Conservation (phyloP, 2,797 vertebrate genomes). For the Sebastes diaconus region DNA sequence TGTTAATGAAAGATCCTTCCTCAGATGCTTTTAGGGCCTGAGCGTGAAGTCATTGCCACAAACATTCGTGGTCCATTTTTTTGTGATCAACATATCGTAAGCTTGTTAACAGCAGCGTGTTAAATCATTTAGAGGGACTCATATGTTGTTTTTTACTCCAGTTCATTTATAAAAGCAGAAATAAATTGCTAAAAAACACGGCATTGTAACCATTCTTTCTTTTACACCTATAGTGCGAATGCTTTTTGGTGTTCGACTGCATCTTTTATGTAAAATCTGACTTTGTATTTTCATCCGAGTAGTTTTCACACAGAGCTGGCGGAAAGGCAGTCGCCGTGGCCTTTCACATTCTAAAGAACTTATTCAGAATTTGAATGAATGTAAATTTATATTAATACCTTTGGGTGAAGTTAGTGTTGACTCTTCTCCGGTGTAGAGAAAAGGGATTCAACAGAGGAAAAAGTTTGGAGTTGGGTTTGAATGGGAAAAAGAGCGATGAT, state of each 20-base stretch:
- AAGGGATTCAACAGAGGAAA: neutral
- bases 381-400: neutral
- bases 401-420: neutral
- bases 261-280: neutral
- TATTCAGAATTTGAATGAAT: neutral
- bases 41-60: neutral
- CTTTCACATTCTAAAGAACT: neutral
- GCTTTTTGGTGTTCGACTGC: neutral
- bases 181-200: neutral
- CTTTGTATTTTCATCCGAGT: neutral
- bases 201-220: neutral
- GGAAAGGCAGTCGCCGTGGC: neutral
- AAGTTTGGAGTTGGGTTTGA: neutral
- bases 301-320: neutral
- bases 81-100: accelerated
- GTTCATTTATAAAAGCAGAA: neutral
- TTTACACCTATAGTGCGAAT: neutral
- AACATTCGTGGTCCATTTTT: neutral
- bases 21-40: neutral
- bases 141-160: neutral
- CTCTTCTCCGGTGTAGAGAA: neutral
- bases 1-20: neutral
- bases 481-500: neutral
- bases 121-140: neutral
- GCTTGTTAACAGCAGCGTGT: neutral